Conservation (phyloP, 1,140 invertebrate species). For the Periplaneta americana region DNA sequence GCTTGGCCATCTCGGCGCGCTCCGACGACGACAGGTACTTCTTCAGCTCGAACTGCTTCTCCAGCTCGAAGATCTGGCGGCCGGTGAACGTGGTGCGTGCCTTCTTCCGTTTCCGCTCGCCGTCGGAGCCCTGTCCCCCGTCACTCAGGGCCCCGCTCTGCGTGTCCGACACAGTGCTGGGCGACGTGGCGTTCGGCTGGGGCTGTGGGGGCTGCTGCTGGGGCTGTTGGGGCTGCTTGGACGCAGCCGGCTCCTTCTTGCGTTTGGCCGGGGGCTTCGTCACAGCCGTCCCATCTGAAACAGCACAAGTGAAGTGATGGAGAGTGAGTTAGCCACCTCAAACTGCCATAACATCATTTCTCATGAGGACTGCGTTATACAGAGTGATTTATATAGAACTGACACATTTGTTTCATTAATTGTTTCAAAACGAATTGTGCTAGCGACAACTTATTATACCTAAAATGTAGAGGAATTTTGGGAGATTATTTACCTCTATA, state of each 20-base stretch:
- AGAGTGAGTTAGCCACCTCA: no score
- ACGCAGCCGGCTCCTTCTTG: constrained; percentile 4
- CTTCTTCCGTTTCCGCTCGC: constrained; percentile 82
- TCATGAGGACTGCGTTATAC: no score
- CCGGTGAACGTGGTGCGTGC: constrained; percentile 93
- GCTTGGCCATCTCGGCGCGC: constrained; percentile 86
- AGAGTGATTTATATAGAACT: no score
- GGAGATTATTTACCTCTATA: no score
- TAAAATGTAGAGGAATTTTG: no score
- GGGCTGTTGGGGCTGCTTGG: constrained; percentile 21
- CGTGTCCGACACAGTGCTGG: background rate
- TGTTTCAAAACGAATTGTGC: no score
- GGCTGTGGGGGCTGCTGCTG: constrained; percentile 26
- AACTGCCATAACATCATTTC: no score
- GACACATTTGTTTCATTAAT: no score
- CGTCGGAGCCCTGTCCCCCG: constrained; percentile 37
- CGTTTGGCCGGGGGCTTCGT: constrained; percentile 1
- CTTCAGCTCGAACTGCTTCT: constrained; percentile 93
- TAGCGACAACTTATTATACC: no score
- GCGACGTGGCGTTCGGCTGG: constrained; percentile 30
- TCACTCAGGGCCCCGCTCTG: background rate
- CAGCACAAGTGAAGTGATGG: no score
- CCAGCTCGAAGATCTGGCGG: constrained; percentile 91
- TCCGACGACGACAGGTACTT: constrained; percentile 96
- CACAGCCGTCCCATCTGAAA: constrained; percentile 1